These are phyloP conservation scores for Pachyrhynchus sulphureomaculatus DNA, from an alignment of 1,140 invertebrate genomes.

Conservation along the genomic window DNA sequence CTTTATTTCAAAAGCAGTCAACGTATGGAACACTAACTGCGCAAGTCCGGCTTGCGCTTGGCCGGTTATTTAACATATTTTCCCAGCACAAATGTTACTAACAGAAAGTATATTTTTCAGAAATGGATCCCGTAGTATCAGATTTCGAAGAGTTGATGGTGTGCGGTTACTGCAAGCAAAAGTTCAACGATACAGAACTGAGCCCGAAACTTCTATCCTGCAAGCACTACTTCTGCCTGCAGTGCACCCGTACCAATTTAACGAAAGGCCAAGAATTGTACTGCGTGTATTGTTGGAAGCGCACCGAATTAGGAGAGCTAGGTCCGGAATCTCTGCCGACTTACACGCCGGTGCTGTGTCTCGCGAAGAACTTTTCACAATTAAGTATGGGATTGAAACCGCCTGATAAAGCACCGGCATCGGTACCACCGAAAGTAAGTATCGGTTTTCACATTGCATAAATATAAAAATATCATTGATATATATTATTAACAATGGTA, in stretches of 20 bases:
- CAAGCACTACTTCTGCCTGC: constrained; percentile 74
- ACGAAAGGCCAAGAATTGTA: constrained; percentile 64
- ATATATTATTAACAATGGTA: neutral
- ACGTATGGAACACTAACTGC: no score
- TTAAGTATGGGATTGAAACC: constrained; percentile 55
- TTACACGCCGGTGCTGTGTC: constrained; percentile 62
- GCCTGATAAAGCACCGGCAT: constrained; percentile 45
- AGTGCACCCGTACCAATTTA: constrained; percentile 67
- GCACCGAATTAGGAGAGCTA: constrained; percentile 61
- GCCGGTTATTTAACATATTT: no score
- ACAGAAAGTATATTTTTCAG: constrained; percentile 25
- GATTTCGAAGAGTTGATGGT: constrained; percentile 48
- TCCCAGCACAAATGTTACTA: no score
- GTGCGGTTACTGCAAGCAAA: constrained; percentile 40
- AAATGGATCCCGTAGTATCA: constrained; percentile 62
- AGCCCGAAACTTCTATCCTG: constrained; percentile 72
- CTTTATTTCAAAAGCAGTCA: no score
- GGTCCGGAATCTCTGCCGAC: constrained; percentile 67
- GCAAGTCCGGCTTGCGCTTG: no score
- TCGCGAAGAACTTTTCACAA: constrained; percentile 62
- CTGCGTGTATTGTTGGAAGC: constrained; percentile 70
- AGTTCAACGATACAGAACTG: constrained; percentile 58
- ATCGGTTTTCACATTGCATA: neutral
- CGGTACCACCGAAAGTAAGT: constrained; percentile 18
- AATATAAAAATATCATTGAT: neutral